Evolutionary conservation across 1,140 invertebrate species (phyloP).

Genomic region (Pristionchus pacificus): DNA sequence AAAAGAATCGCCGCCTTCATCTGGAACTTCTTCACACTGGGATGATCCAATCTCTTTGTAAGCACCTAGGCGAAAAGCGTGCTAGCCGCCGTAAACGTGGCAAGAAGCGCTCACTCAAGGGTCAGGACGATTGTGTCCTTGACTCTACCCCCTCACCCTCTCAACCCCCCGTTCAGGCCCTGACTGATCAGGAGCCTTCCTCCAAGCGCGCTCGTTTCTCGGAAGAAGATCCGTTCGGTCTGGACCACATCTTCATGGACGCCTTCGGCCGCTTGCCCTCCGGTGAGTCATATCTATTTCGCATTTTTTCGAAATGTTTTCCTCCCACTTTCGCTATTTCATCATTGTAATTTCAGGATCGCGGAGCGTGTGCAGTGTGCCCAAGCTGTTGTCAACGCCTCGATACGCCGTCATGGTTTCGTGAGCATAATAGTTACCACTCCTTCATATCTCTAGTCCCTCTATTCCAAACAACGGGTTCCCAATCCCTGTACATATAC

Average conservation of each 20-base stretch:
- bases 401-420: not conserved
- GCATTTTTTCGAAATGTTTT: not conserved
- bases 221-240: slow-evolving; percentile 13
- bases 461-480: not conserved
- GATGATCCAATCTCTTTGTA: slow-evolving; percentile 26
- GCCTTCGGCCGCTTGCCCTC: not conserved
- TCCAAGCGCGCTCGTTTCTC: not conserved
- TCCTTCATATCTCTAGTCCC: not conserved
- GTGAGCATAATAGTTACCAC: not conserved
- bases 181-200: slow-evolving; percentile 7
- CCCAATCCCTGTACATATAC: not conserved
- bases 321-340: too few species aligned
- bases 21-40: slow-evolving; percentile 23
- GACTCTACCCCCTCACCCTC: slow-evolving; percentile 6
- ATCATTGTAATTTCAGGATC: not conserved
- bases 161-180: slow-evolving; percentile 2
- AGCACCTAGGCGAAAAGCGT: slow-evolving; percentile 24
- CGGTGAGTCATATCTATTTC: not conserved
- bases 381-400: not conserved
- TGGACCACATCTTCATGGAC: slow-evolving; percentile 3
- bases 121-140: slow-evolving; percentile 4
- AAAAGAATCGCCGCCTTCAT: slow-evolving; percentile 9
- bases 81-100: slow-evolving; percentile 22
- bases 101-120: not conserved
- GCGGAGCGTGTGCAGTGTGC: not conserved